phyloP scores from a whole-genome alignment of 2,888 invertebrate species.

The Geophilus truncorum region DNA sequence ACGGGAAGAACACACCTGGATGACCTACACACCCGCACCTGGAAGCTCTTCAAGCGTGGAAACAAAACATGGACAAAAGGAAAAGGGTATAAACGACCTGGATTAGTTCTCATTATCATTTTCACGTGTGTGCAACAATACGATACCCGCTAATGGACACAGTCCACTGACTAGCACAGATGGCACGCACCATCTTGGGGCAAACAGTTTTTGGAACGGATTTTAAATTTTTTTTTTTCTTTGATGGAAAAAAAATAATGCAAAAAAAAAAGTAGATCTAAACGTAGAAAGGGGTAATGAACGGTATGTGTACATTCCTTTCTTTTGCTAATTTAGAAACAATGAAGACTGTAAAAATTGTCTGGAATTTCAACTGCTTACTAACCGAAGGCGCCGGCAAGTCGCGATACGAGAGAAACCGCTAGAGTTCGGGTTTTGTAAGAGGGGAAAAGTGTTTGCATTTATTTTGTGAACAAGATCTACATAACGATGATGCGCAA shows the following conservation, averaged over 20 bases:
- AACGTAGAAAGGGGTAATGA: background rate
- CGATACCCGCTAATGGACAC: background rate
- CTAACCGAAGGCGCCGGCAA: background rate
- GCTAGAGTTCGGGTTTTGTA: background rate
- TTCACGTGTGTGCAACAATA: background rate
- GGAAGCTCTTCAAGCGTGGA: slow-evolving; percentile 2
- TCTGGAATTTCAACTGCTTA: background rate
- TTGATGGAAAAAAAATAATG: too few species aligned
- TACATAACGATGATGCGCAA: too few species aligned
- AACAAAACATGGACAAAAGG: too few species aligned
- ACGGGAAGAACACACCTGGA: slow-evolving; percentile 4
- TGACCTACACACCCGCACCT: slow-evolving; percentile 10
- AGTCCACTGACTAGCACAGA: background rate
- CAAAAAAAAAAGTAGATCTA: background rate
- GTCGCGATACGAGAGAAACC: background rate
- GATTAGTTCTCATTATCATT: background rate
- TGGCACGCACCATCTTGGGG: background rate
- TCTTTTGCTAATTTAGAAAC: slow-evolving; percentile 4
- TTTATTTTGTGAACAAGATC: too few species aligned
- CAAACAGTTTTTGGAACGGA: background rate
- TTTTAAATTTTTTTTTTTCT: background rate
- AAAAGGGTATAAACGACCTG: background rate
- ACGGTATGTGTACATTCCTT: background rate
- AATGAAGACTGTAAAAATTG: slow-evolving; percentile 5
- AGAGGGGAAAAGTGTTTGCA: background rate